phyloP scores from a whole-genome alignment of 2,888 invertebrate genomes.

The Drosophila mettleri region DNA sequence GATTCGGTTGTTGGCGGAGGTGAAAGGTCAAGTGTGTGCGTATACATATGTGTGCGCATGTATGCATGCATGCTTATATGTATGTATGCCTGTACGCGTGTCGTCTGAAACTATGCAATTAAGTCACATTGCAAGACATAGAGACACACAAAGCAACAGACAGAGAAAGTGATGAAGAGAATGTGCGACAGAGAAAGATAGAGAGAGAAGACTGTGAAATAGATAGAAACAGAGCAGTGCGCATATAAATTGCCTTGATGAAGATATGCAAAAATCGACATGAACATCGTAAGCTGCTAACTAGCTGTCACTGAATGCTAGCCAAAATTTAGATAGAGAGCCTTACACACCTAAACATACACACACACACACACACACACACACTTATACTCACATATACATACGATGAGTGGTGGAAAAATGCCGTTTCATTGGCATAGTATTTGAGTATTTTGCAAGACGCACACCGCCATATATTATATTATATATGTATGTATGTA shows the following conservation, averaged over 20 bases:
- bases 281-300: slow-evolving; percentile 50
- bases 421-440: slow-evolving; percentile 27
- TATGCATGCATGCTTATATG: background rate
- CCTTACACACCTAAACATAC: background rate
- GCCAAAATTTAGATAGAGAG: slow-evolving; percentile 12
- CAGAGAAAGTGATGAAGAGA: background rate
- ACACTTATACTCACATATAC: background rate
- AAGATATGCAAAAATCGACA: slow-evolving; percentile 66
- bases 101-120: slow-evolving; percentile 49
- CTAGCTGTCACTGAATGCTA: slow-evolving; percentile 19
- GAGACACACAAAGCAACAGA: slow-evolving; percentile 18
- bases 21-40: slow-evolving; percentile 53
- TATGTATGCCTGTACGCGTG: slow-evolving; percentile 1
- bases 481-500: slow-evolving; percentile 14
- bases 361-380: background rate
- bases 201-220: background rate
- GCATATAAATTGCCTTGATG: slow-evolving; percentile 74
- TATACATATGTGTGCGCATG: background rate
- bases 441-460: slow-evolving; percentile 15
- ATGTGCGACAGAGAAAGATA: background rate
- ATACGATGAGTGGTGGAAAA: background rate
- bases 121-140: slow-evolving; percentile 40
- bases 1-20: slow-evolving; percentile 11
- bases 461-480: slow-evolving; percentile 1
- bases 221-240: slow-evolving; percentile 30